phyloP scores from a whole-genome alignment of 2,888 invertebrate species.

The Mythimna impura region DNA sequence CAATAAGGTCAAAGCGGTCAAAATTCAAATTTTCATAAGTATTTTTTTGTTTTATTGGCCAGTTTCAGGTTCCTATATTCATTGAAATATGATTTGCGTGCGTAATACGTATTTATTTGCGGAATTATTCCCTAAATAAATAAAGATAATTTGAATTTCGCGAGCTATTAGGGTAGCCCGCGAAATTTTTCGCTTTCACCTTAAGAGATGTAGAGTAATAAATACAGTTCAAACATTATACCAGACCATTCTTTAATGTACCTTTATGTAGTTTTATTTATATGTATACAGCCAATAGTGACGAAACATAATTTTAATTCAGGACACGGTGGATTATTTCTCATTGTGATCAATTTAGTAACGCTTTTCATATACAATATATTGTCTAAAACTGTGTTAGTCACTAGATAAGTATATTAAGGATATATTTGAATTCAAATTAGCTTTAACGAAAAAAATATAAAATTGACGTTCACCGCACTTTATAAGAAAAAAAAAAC shows the following conservation, averaged over 20 bases:
- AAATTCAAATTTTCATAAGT: no score
- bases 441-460: conserved; percentile 1
- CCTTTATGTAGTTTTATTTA: conserved; percentile 74
- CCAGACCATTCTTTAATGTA: conserved; percentile 85
- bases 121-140: no score
- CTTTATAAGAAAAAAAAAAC: neutral
- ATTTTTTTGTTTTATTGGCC: no score
- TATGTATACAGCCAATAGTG: conserved; percentile 46
- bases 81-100: no score
- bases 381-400: conserved; percentile 22
- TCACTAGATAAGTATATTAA: conserved; percentile 22
- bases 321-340: conserved; percentile 10
- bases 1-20: no score
- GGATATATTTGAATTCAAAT: conserved; percentile 10
- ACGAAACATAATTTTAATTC: neutral
- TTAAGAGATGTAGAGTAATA: conserved; percentile 42
- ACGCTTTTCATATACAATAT: conserved; percentile 16
- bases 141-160: no score
- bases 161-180: no score
- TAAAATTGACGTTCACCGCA: neutral
- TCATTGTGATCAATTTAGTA: conserved; percentile 29
- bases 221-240: conserved; percentile 75
- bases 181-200: no score
- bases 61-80: no score
- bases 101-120: no score